Base-by-base conservation (phyloP, 1,140 invertebrate species). In the Dendroctonus valens region DNA sequence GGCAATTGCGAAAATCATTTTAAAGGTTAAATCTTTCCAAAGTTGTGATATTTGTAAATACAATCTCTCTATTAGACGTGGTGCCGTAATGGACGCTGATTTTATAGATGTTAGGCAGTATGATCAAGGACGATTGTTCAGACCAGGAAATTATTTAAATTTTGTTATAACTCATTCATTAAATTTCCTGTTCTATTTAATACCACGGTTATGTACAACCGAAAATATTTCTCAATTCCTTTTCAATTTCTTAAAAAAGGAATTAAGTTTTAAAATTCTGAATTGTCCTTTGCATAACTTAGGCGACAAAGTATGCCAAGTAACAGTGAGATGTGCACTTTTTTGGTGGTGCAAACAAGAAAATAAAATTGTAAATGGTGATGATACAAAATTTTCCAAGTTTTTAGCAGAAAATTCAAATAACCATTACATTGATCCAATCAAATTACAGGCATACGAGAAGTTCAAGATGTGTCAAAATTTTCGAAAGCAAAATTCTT, bases 51-150 rank as follows among this genome's bases (percentile, higher is more conserved):
- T 41, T 52, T 63, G 60, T 53, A 63, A 53, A 53, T 41, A 42
- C 12, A 63, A 63, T 63, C 7, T 63, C 12, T 11, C 41, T 8
- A n/a, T 12, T 39, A 52, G 60, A 52, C 9, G 54, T 41, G 6
- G 11, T 54, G 38, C 7, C 38, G n/a, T n/a, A 15, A 9, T 40
- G 8, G 11, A 14, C 6, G 60, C 52, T 41, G 3, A 26, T 26
- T 63, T 63, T 53, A 52, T 63, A 26, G 60, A 63, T 37, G 60
- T 39, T 12, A 52, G 60, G 51, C 49, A 63, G 41, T 63, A 53
- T 44, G 11, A 40, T 53, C 41, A 63, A 41, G 39, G 26, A 9
- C 8, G 39, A 14, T 63, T 63, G 41, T 53, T 37, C 37, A 14
- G n/a, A 15, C 59, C 59, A 26, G 59, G 59, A 51, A 51, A 11